phyloP scores from a whole-genome alignment of 2,888 invertebrate species.

The Drosophila mettleri region DNA sequence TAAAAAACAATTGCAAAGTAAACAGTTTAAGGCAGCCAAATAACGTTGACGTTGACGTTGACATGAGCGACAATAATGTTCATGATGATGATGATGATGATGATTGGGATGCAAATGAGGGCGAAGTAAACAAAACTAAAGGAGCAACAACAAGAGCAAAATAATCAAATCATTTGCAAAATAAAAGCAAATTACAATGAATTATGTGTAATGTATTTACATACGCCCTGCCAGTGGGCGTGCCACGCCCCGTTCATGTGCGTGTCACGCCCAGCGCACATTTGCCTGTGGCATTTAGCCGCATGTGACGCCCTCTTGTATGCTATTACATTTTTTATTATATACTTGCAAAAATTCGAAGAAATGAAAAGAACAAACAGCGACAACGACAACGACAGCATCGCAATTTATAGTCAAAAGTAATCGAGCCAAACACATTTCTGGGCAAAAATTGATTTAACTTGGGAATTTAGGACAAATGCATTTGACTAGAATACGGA shows the following conservation, averaged over 20 bases:
- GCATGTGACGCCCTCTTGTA: conserved; percentile 54
- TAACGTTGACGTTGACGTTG: conserved; percentile 24
- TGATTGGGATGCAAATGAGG: conserved; percentile 13
- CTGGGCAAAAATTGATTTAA: background rate
- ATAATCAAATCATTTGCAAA: conserved; percentile 76
- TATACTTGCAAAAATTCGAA: conserved; percentile 7
- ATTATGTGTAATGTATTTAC: conserved; percentile 63
- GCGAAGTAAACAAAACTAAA: conserved; percentile 30
- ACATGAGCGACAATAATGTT: conserved; percentile 1
- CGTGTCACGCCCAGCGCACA: conserved; percentile 38
- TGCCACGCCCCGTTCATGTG: conserved; percentile 68
- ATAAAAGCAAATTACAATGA: conserved; percentile 73
- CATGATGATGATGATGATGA: conserved; percentile 4
- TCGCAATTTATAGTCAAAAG: conserved; percentile 7
- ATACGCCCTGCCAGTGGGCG: conserved; percentile 21
- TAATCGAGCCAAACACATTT: conserved; percentile 3
- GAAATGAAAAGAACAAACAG: conserved; percentile 17
- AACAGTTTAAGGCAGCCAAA: conserved; percentile 65
- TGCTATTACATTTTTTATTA: conserved; percentile 47
- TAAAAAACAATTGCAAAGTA: conserved; percentile 53
- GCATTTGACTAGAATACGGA: background rate
- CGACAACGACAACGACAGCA: background rate
- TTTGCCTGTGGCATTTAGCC: conserved; percentile 45
- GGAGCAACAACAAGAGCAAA: conserved; percentile 41
- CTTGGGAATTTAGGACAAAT: background rate